Conservation (phyloP, 2,113 vertebrate species). For the Petrocephalus zakoni region DNA sequence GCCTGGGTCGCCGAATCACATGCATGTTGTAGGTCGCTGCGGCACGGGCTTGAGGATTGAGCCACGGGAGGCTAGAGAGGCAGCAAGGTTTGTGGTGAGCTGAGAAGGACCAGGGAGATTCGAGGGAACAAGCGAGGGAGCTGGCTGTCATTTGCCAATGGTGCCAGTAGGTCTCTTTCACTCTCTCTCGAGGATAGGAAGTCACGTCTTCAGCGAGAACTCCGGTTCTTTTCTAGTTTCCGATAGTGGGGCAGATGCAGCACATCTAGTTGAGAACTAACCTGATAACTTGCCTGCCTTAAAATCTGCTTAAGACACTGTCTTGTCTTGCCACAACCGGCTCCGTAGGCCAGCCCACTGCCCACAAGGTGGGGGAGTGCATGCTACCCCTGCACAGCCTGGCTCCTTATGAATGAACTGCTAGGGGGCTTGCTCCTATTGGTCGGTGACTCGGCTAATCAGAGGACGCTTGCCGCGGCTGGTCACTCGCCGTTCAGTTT, state of each 20-base stretch:
- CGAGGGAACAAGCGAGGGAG: not conserved
- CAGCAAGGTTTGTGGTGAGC: not conserved
- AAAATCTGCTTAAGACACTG: not conserved
- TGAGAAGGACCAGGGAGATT: not conserved
- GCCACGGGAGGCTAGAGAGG: not conserved
- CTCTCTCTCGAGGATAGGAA: not conserved
- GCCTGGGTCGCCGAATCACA: conserved; percentile 63
- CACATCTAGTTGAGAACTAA: not conserved
- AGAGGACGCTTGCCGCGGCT: conserved; percentile 28
- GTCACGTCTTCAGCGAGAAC: not conserved
- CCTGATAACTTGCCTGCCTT: not conserved
- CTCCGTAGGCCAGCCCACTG: not conserved
- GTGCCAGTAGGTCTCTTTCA: not conserved
- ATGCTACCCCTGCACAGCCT: conserved; percentile 40
- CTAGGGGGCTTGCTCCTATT: conserved; percentile 45
- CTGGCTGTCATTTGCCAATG: not conserved
- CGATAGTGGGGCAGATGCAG: not conserved
- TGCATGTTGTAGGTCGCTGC: conserved; percentile 55
- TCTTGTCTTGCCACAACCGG: not conserved
- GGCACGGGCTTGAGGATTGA: conserved; percentile 22
- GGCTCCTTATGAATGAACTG: conserved; percentile 66
- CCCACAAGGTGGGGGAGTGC: conserved; percentile 28
- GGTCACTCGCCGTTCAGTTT: not conserved
- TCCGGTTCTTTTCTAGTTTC: not conserved
- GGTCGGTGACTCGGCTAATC: conserved; percentile 43